Base-by-base conservation (phyloP, 2,797 vertebrate species). In the Morus bassanus region DNA sequence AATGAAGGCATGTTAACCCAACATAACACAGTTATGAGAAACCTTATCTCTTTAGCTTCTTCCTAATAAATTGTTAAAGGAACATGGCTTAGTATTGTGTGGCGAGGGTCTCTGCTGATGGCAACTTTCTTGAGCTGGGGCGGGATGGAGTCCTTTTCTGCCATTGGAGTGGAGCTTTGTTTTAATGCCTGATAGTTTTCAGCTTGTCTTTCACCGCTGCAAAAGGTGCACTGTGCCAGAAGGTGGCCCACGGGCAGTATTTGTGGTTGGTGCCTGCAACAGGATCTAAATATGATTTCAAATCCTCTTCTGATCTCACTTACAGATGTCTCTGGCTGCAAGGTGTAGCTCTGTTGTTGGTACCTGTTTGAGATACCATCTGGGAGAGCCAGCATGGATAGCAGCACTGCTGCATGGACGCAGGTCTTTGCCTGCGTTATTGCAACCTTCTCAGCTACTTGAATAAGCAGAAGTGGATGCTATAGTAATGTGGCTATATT, bases 321-420 rank as follows among this genome's bases (percentile, higher is more conserved):
- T 28, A 9, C 1, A 13, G 46, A 10, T 46, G 25, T 9, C 8
- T 54, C 56, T 27, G 63, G 24, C 56, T 23, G 31, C 14, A 35
- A 18, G 72, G 12, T 6, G 46, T 18, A 18, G 31, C 50, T 18
- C 5, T 27, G 12, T 19, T 8, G 9, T 4, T 4, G 24, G 25
- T 16, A 7, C 6, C 54, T 23, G 17, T 63, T 27, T 2, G 3
- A 76, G 70, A 39, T 56, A 2, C 13, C 13, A 7, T 25, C 57
- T 25, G 41, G 48, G 27, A 76, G 18, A 33, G 31, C 37, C 51
- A 25, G 39, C 43, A 27, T 11, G 3, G 28, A 8, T 5, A 37
- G 43, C 41, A 15, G 63, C 25, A 2, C 35, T 7, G 24, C 35
- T 51, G 30, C 27, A 1, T 2, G 25, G 65, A 3, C 2, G 0